phyloP scores from a whole-genome alignment of 2,113 vertebrate species.

The Rana temporaria region DNA sequence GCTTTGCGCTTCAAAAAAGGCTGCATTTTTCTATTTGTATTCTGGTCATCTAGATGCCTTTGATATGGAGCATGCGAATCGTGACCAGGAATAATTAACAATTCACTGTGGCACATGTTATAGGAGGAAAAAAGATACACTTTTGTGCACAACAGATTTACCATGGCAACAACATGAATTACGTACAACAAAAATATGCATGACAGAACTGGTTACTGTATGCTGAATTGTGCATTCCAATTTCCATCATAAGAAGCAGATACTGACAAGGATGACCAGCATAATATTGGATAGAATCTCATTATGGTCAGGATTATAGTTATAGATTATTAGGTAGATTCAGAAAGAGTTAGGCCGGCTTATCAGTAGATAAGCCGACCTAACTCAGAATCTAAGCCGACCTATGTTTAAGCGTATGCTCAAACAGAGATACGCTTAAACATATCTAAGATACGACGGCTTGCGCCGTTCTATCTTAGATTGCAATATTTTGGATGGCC shows the following conservation, averaged over 20 bases:
- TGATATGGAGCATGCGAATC: constrained; percentile 55
- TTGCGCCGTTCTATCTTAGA: too few relatives aligned
- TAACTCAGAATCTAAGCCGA: too few relatives aligned
- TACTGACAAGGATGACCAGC: not conserved
- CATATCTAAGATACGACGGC: too few relatives aligned
- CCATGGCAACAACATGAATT: constrained; percentile 50
- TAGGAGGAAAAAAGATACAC: constrained; percentile 19
- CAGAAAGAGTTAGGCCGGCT: too few relatives aligned
- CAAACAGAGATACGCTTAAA: too few relatives aligned
- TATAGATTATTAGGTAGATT: too few relatives aligned
- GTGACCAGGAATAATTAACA: constrained; percentile 55
- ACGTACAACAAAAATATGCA: constrained; percentile 45
- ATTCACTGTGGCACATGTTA: constrained; percentile 50
- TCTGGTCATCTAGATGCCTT: constrained; percentile 50
- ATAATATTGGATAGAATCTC: not conserved
- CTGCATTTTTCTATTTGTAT: constrained; percentile 39
- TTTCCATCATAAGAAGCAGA: not conserved
- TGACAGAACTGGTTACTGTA: constrained; percentile 4
- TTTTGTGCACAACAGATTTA: constrained; percentile 46
- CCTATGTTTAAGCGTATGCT: too few relatives aligned
- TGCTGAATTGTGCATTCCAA: not conserved
- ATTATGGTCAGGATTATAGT: too few relatives aligned
- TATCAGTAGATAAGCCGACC: too few relatives aligned
- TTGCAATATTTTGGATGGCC: too few relatives aligned
- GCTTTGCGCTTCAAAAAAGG: constrained; percentile 27